phyloP scores from a whole-genome alignment of 2,797 vertebrate species.

The Peromyscus attwateri region DNA sequence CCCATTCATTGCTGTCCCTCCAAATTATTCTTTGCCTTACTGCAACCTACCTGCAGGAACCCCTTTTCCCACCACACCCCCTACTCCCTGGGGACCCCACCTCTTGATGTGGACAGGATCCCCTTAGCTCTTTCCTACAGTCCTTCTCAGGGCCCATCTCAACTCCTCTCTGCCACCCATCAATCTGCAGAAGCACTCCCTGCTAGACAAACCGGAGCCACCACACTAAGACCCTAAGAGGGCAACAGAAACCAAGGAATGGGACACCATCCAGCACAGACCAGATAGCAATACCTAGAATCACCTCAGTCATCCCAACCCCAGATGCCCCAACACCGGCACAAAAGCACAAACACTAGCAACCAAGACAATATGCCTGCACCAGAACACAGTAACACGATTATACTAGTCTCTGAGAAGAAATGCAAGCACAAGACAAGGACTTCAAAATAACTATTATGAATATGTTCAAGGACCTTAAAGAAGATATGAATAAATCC shows the following conservation, averaged over 20 bases:
- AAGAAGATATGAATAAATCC: not conserved
- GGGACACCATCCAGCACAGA: not conserved
- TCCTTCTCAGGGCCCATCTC: not conserved
- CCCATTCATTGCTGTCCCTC: no score
- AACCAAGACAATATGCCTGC: not conserved
- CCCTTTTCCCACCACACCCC: not conserved
- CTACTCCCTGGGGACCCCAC: not conserved
- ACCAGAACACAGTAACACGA: not conserved
- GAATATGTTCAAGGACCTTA: not conserved
- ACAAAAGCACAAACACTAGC: not conserved
- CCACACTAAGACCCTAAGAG: not conserved
- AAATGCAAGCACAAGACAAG: not conserved
- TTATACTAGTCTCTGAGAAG: not conserved
- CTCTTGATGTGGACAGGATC: not conserved
- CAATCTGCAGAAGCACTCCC: not conserved
- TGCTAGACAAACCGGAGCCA: not conserved
- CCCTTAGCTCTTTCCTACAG: not conserved
- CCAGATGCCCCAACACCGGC: not conserved
- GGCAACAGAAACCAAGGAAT: not conserved
- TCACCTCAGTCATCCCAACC: not conserved
- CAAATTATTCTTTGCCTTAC: not conserved
- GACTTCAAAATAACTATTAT: not conserved
- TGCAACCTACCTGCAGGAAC: not conserved
- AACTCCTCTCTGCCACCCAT: not conserved
- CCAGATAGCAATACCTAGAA: not conserved